A percentile compares a stretch with the other conserved stretches of the same genome.
These are phyloP conservation scores for Microchrysa polita DNA, from an alignment of 2,888 invertebrate genomes.

Conservation along the genomic window DNA sequence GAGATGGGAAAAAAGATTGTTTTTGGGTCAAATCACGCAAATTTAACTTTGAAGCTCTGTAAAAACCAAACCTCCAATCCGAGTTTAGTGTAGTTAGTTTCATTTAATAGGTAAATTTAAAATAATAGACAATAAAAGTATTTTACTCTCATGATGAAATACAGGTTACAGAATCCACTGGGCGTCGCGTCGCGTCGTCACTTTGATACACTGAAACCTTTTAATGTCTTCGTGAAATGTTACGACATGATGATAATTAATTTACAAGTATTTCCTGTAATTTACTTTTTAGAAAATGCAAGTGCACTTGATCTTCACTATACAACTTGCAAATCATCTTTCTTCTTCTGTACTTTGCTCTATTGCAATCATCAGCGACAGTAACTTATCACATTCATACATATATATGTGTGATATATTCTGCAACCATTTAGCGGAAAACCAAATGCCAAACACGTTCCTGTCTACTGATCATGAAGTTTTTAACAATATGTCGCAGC, in stretches of 20 bases:
- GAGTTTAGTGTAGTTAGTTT: too few relatives aligned
- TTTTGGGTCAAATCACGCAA: too few relatives aligned
- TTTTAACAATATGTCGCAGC: background rate
- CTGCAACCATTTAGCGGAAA: conserved; percentile 38
- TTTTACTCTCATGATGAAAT: too few relatives aligned
- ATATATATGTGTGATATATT: background rate
- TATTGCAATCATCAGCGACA: background rate
- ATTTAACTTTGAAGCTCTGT: too few relatives aligned
- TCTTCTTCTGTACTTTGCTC: background rate
- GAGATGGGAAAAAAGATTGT: too few relatives aligned
- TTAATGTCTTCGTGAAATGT: background rate
- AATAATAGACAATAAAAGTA: too few relatives aligned
- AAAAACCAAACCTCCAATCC: too few relatives aligned
- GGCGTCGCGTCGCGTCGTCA: too few relatives aligned
- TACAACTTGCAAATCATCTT: background rate
- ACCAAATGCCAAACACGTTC: conserved; percentile 40
- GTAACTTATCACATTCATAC: background rate
- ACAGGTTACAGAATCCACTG: too few relatives aligned
- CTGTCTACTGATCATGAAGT: conserved; percentile 36
- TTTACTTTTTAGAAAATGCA: conserved; percentile 27
- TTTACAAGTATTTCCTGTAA: conserved; percentile 13
- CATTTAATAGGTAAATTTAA: too few relatives aligned
- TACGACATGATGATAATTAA: background rate
- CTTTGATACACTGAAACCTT: background rate
- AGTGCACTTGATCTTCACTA: conserved; percentile 23